phyloP scores from a whole-genome alignment of 2,797 vertebrate species.

The Hypotaenidia okinawae region DNA sequence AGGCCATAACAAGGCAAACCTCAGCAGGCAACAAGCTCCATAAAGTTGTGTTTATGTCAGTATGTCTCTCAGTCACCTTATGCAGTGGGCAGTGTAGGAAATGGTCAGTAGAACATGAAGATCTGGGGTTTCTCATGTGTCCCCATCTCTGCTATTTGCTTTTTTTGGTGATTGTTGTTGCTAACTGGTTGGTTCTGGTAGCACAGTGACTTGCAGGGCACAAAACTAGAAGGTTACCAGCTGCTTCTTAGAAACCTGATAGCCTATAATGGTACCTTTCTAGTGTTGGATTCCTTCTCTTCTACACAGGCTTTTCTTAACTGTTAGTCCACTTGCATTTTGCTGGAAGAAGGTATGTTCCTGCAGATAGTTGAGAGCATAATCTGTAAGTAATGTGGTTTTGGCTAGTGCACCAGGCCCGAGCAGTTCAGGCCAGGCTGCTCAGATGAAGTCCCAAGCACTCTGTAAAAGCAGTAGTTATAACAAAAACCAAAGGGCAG shows the following conservation, averaged over 20 bases:
- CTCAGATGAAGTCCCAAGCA: not conserved
- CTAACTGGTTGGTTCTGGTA: not conserved
- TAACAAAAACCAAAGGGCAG: not conserved
- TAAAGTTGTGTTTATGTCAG: not conserved
- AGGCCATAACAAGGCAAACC: not conserved
- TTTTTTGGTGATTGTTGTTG: not conserved
- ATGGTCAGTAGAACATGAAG: not conserved
- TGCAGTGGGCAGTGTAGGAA: not conserved
- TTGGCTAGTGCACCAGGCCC: not conserved
- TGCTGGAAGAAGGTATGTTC: not conserved
- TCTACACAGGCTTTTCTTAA: not conserved
- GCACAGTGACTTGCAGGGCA: rapidly evolving
- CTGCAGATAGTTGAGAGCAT: not conserved
- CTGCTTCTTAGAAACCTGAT: not conserved
- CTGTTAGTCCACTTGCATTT: not conserved
- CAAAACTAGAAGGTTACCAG: not conserved
- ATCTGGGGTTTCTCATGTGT: not conserved
- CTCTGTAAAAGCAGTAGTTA: not conserved
- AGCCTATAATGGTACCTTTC: not conserved
- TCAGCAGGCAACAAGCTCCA: not conserved
- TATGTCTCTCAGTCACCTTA: not conserved
- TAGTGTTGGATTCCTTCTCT: not conserved
- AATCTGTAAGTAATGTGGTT: not conserved
- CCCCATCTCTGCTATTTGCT: not conserved
- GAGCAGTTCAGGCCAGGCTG: not conserved